Base-by-base conservation (phyloP, 2,797 vertebrate species). In the Cuniculus paca region DNA sequence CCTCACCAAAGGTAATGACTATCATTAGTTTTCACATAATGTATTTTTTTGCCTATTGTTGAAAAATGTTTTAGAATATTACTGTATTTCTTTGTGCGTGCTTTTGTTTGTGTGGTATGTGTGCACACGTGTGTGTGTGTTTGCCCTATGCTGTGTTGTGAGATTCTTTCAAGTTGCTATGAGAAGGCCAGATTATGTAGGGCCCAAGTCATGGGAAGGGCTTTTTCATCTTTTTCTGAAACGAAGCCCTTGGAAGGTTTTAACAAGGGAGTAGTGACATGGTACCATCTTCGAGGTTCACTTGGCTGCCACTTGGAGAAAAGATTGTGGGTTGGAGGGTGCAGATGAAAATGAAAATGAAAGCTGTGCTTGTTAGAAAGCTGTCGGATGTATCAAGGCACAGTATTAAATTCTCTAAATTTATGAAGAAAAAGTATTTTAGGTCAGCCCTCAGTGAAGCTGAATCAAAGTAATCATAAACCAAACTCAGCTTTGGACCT, bases 361-460 rank as follows among this genome's bases (percentile, higher is more conserved):
- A 90, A 45, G 70, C 84, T 61, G 28, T 45, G 45, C 19, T 48
- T 24, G 20, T 26, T 60, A 60, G 36, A 36, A 81, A 58, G 50
- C 24, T 42, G 5, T 39, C 31, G 36, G 54, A 58, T n/a, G 28
- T 56, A 74, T 84, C 16, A 26, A 68, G 34, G 60, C 63, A 83
- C 36, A 72, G 26, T 48, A 5, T 54, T 93, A 54, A n/a, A 58
- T 63, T 92, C n/a, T 94, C 68, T 22, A 14, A 60, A 61, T 96
- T 94, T 92, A 92, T 68, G 91, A 94, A 91, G 91, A 93, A 84
- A 92, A 97, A 84, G 17, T 16, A 65, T 95, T 95, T 96, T 86
- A 92, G 95, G 97, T 83, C 92, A 96, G 72, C 65, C 96, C 95
- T 95, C 72, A 22, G 89, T 63, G 74, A 83, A 88, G 82, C 91